Base-by-base conservation (phyloP, 2,888 invertebrate species). In the Sycophila texana region DNA sequence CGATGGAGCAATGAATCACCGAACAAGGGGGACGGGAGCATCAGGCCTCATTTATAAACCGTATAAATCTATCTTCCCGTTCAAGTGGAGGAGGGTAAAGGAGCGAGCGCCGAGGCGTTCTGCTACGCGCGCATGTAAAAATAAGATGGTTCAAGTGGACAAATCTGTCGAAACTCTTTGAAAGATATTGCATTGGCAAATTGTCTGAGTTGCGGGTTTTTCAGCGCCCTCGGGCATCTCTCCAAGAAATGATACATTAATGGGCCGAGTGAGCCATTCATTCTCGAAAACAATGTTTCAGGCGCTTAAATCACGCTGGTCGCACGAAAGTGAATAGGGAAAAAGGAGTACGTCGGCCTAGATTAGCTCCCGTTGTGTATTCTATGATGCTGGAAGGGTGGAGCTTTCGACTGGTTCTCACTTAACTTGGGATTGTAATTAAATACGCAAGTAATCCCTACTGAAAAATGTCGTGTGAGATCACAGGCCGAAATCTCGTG, bases 31-130 rank as follows among this genome's bases (percentile, higher is more conserved):
- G 86, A 85, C 85, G 83, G 80, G 82, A 85, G 84, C 85, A 84
- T 84, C 83, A 83, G 84, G 82, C 84, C 85, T 85, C 86, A 86
- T 86, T 86, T 86, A 86, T 85, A 84, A 84, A 86, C 84, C 83
- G 83, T 84, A 86, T 86, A 86, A 79, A 81, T 81, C 81, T 65
- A 65, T 18, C 13, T 39, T 60, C 49, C 16, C 13, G 53, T 4
- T 26, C 14, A 30, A 39, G 53, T 39, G 73, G n/a, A n/a, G 18
- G 20, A 71, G 71, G 57, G 51, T 16, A 13, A 47, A 20, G 2
- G 18, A 47, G 60, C 16, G 26, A 57, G 22, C 1, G 2, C 47
- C 13, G 67, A 5, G 30, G 26, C 39, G 1, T 22, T 16, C 3
- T 10, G 22, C 18, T 2, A 16, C 47, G 16, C 49, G 49, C 13